These are phyloP conservation scores for Linnaemya vulpina DNA, from an alignment of 2,888 invertebrate species.

Conservation along the genomic window DNA sequence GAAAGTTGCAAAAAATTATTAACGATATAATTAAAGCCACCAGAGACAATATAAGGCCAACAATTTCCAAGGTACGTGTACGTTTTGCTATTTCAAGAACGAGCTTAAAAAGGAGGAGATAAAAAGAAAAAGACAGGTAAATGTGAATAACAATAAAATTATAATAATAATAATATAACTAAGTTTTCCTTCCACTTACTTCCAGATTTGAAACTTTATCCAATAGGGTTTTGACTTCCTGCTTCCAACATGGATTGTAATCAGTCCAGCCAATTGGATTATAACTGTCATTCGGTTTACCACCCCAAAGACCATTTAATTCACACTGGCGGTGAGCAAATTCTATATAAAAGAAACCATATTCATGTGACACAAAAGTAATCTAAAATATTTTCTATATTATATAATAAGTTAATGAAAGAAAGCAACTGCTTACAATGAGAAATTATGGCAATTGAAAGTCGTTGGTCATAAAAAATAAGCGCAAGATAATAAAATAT, in stretches of 20 bases:
- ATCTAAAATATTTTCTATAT: no score
- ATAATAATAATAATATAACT: background rate
- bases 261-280: conserved; percentile 89
- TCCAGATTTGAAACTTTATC: conserved; percentile 83
- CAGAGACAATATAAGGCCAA: conserved; percentile 92
- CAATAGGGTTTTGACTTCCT: conserved; percentile 87
- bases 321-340: conserved; percentile 88
- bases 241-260: conserved; percentile 90
- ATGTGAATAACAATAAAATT: background rate
- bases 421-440: no score
- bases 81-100: conserved; percentile 88
- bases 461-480: no score
- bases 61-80: conserved; percentile 90
- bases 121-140: background rate
- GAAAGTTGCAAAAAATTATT: conserved; percentile 91
- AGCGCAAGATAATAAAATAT: no score
- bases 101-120: conserved; percentile 82
- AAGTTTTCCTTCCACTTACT: conserved; percentile 75
- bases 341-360: conserved; percentile 83
- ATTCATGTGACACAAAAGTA: no score
- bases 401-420: no score
- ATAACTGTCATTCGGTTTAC: conserved; percentile 82
- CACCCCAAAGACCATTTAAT: conserved; percentile 88
- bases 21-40: conserved; percentile 89
- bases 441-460: no score